phyloP scores from a whole-genome alignment of 2,113 vertebrate genomes.

The Gymnorhina tibicen region DNA sequence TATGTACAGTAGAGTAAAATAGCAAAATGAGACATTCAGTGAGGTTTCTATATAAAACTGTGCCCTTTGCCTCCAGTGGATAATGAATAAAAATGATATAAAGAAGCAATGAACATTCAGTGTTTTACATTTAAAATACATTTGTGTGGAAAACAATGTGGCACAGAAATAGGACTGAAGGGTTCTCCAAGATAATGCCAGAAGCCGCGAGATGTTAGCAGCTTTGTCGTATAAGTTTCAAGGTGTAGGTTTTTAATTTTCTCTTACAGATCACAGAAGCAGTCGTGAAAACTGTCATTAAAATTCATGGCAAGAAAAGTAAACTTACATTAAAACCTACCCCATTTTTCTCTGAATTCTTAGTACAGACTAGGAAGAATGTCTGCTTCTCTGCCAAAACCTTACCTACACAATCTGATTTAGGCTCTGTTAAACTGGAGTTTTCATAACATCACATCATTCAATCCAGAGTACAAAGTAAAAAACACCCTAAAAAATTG shows the following conservation, averaged over 20 bases:
- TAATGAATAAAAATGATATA: conserved; percentile 55
- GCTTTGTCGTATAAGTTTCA: conserved; percentile 49
- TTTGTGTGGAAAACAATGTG: conserved; percentile 70
- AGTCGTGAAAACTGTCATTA: conserved; percentile 58
- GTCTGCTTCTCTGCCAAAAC: conserved; percentile 33
- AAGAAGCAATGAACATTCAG: conserved; percentile 62
- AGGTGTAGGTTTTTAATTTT: conserved; percentile 70
- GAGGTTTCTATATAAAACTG: conserved; percentile 54
- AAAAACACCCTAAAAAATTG: background rate
- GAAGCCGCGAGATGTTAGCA: conserved; percentile 57
- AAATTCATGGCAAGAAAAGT: conserved; percentile 72
- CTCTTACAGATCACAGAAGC: conserved; percentile 55
- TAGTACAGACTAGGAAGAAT: conserved; percentile 28
- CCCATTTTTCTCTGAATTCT: conserved; percentile 28
- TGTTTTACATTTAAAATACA: conserved; percentile 68
- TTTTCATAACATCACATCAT: background rate
- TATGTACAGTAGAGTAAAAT: conserved; percentile 66
- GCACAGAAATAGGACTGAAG: conserved; percentile 66
- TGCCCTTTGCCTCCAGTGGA: conserved; percentile 47
- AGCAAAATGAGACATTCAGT: conserved; percentile 72
- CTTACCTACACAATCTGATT: conserved; percentile 1
- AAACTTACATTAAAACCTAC: conserved; percentile 62
- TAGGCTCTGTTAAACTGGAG: background rate
- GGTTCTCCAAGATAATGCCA: conserved; percentile 64
- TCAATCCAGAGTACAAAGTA: background rate